Percentiles rank a stretch among this genome's conserved stretches.
Conservation (phyloP, 2,797 vertebrate genomes). For the Cirrhinus molitorella region DNA sequence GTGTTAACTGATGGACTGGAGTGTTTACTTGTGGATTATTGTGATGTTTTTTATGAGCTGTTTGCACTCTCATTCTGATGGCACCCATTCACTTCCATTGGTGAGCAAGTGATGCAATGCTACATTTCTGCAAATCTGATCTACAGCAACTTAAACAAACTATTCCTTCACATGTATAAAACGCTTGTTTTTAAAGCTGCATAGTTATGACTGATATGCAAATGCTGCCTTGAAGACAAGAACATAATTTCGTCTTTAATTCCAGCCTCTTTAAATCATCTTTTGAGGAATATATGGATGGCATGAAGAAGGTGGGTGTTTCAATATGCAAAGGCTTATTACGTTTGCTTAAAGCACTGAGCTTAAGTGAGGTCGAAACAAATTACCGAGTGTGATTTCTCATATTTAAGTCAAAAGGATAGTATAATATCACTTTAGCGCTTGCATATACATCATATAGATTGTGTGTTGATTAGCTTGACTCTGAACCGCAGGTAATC, state of each 20-base stretch:
- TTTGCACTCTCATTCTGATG: no score
- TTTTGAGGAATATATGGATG: not conserved
- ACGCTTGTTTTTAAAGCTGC: not conserved
- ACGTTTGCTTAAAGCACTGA: not conserved
- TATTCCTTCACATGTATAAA: not conserved
- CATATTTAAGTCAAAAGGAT: not conserved
- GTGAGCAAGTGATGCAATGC: no score
- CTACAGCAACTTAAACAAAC: not conserved
- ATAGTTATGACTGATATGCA: not conserved
- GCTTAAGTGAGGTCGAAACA: not conserved
- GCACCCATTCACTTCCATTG: no score
- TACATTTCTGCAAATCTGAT: not conserved
- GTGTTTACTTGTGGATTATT: no score
- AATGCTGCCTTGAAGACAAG: not conserved
- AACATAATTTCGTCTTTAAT: not conserved
- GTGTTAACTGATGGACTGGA: no score
- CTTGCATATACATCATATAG: not conserved
- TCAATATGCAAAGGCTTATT: not conserved
- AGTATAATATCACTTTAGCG: not conserved
- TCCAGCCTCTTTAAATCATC: not conserved
- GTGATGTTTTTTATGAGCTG: no score
- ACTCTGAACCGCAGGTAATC: conserved; percentile 19
- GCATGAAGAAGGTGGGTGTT: not conserved
- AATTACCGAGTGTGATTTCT: not conserved
- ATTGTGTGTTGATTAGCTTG: conserved; percentile 8